Evolutionary conservation across 2,888 invertebrate species (phyloP).

Genomic region (Latrodectus hesperus): DNA sequence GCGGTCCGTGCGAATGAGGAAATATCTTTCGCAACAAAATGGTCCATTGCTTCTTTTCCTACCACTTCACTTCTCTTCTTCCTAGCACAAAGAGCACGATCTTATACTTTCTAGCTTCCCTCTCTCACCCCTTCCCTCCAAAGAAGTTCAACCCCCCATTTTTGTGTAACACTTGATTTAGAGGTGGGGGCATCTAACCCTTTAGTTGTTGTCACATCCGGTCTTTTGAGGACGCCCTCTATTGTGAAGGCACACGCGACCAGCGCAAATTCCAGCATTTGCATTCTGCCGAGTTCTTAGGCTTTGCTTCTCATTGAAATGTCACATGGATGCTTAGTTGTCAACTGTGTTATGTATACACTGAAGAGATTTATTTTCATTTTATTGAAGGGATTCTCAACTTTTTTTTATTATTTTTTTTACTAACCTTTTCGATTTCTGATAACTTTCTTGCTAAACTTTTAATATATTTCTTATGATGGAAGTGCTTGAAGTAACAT

Average conservation of each 20-base stretch:
- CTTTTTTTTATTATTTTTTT: constrained; percentile 15
- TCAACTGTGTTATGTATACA: constrained; percentile 56
- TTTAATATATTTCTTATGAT: no score
- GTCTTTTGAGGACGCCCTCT: constrained; percentile 50
- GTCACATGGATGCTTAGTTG: constrained; percentile 58
- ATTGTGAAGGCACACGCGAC: constrained; percentile 40
- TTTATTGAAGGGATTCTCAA: constrained; percentile 2
- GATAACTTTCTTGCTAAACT: no score
- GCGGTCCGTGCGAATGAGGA: constrained; percentile 14
- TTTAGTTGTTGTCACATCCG: constrained; percentile 67
- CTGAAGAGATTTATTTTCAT: constrained; percentile 34
- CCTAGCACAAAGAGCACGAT: constrained; percentile 32
- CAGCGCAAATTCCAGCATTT: constrained; percentile 60
- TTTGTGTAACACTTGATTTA: constrained; percentile 60
- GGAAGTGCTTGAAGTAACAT: no score
- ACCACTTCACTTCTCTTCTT: constrained; percentile 41
- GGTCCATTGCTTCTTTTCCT: constrained; percentile 60
- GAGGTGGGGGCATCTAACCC: constrained; percentile 63
- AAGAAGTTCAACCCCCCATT: not conserved
- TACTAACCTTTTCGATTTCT: not conserved
- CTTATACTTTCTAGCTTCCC: constrained; percentile 22
- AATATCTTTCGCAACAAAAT: constrained; percentile 61
- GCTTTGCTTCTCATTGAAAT: constrained; percentile 17
- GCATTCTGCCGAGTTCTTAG: constrained; percentile 29
- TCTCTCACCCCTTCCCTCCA: constrained; percentile 11